phyloP scores from a whole-genome alignment of 2,113 vertebrate species.

The Peromyscus leucopus region DNA sequence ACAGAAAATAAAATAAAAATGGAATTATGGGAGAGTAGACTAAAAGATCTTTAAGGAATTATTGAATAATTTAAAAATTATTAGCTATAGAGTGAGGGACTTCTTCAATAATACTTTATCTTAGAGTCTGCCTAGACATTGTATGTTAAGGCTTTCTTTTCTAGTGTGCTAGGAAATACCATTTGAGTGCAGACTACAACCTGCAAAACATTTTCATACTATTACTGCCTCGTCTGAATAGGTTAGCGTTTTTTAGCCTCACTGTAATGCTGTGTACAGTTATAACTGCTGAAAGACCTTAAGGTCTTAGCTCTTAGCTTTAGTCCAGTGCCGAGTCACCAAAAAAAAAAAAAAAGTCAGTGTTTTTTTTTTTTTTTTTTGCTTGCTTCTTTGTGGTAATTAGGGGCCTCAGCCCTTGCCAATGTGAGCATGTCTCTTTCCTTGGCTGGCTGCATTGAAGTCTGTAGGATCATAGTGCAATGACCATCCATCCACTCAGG shows the following conservation, averaged over 20 bases:
- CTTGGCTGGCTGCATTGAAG: conserved; percentile 1
- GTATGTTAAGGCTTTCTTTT: conserved; percentile 51
- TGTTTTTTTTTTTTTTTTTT: not conserved
- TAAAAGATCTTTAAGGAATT: conserved; percentile 42
- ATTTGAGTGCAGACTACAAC: not conserved
- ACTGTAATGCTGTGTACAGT: not conserved
- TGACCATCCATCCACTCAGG: not conserved
- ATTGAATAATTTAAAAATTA: conserved; percentile 33
- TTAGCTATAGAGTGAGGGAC: not conserved
- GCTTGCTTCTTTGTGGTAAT: not conserved
- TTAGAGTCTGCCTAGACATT: conserved; percentile 47
- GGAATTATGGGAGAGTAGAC: conserved; percentile 47
- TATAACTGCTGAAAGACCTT: conserved; percentile 5
- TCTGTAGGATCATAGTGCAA: not conserved
- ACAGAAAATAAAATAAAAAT: conserved; percentile 73
- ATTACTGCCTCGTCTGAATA: not conserved
- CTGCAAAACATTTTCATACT: conserved; percentile 13
- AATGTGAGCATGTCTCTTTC: not conserved
- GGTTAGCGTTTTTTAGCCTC: conserved; percentile 41
- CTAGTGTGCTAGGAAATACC: not conserved
- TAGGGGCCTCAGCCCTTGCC: conserved; percentile 8
- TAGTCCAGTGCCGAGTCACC: conserved; percentile 2
- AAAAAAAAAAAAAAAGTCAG: not conserved
- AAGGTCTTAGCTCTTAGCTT: not conserved
- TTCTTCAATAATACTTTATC: conserved; percentile 24